Percentiles rank a stretch among this genome's conserved stretches.
These are phyloP conservation scores for Psettodes erumei DNA, from an alignment of 2,113 vertebrate genomes.

Conservation along the genomic window DNA sequence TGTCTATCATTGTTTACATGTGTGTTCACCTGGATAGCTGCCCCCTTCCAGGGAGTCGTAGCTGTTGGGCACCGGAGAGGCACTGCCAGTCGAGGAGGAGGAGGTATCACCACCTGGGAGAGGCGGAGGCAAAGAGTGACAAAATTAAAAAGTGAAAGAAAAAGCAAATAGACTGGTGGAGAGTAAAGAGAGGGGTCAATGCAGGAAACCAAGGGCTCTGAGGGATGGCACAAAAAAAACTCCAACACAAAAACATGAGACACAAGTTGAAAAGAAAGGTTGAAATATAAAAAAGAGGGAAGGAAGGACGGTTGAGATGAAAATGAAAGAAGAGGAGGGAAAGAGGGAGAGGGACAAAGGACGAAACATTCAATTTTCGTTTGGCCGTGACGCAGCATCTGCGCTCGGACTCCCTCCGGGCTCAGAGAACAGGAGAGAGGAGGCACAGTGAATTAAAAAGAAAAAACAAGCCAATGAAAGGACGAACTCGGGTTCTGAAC, in stretches of 20 bases:
- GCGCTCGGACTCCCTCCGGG: slow-evolving; percentile 5
- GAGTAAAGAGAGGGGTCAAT: neutral
- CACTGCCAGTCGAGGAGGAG: slow-evolving; percentile 92
- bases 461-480: slow-evolving; percentile 16
- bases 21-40: slow-evolving; percentile 92
- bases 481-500: slow-evolving; percentile 2
- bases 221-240: neutral
- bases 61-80: slow-evolving; percentile 91
- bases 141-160: neutral
- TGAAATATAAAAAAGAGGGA: neutral
- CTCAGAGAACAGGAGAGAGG: neutral
- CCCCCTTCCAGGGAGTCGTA: slow-evolving; percentile 95
- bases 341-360: neutral
- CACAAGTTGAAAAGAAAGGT: neutral
- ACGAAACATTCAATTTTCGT: neutral
- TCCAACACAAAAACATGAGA: neutral
- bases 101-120: slow-evolving; percentile 91
- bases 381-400: neutral
- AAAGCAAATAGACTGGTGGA: neutral
- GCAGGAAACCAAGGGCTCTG: neutral
- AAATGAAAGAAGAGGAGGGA: neutral
- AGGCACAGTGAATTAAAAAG: neutral
- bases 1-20: no score
- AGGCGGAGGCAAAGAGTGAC: slow-evolving; percentile 11
- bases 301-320: neutral